phyloP scores from a whole-genome alignment of 2,888 invertebrate species.

The Boloria euphrosyne region DNA sequence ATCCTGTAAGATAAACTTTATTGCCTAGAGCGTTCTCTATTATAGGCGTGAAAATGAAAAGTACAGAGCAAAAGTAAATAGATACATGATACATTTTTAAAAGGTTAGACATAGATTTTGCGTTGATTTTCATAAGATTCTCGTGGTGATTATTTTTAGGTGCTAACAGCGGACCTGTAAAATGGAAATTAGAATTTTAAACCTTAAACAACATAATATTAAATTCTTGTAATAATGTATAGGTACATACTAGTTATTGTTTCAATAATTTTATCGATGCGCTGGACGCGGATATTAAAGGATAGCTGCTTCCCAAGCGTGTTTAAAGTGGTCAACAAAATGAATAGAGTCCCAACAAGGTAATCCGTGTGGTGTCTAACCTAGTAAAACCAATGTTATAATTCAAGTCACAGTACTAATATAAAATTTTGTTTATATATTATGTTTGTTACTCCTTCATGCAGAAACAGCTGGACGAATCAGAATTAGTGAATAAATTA shows the following conservation, averaged over 20 bases:
- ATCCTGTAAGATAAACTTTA: constrained; percentile 59
- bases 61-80: constrained; percentile 47
- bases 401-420: no score
- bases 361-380: constrained; percentile 57
- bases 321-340: constrained; percentile 65
- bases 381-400: constrained; percentile 45
- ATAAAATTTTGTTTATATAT: no score
- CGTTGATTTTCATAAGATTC: constrained; percentile 52
- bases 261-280: constrained; percentile 57
- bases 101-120: constrained; percentile 54
- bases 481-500: no score
- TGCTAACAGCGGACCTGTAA: constrained; percentile 56
- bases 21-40: constrained; percentile 55
- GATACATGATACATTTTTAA: constrained; percentile 53
- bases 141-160: constrained; percentile 53
- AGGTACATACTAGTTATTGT: constrained; percentile 55
- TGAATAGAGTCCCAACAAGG: constrained; percentile 64
- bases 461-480: no score
- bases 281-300: constrained; percentile 56
- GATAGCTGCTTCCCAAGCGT: constrained; percentile 61
- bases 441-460: no score
- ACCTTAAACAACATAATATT: not conserved
- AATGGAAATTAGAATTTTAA: not conserved
- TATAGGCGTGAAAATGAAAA: constrained; percentile 59
- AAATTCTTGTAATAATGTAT: not conserved